Conservation (phyloP, 1,140 invertebrate species). For the Ylistrum balloti region DNA sequence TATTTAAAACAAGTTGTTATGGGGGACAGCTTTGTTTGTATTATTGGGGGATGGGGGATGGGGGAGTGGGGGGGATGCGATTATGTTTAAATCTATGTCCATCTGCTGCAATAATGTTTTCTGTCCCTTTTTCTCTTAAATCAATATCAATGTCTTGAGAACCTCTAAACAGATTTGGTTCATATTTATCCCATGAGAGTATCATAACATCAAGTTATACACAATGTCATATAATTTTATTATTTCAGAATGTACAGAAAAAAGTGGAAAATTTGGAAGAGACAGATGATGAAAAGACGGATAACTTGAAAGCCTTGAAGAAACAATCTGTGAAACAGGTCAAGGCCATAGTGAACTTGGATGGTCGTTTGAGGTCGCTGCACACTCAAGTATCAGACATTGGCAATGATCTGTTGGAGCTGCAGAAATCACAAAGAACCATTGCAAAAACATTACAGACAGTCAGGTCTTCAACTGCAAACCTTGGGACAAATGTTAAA, state of each 20-base stretch:
- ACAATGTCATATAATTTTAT: neutral
- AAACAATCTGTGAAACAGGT: neutral
- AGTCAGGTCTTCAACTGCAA: neutral
- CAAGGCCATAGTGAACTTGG: neutral
- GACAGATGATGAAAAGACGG: neutral
- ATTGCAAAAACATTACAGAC: neutral
- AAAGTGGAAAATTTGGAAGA: neutral
- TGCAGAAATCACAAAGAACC: neutral
- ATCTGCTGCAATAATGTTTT: too few species aligned
- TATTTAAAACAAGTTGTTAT: too few species aligned
- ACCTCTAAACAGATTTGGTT: too few species aligned
- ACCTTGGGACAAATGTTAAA: neutral
- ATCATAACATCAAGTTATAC: too few species aligned
- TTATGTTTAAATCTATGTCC: too few species aligned
- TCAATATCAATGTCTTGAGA: too few species aligned
- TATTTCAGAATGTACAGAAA: constrained; percentile 15
- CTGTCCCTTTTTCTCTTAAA: too few species aligned
- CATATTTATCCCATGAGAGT: too few species aligned
- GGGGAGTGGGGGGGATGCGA: too few species aligned
- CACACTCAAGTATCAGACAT: neutral
- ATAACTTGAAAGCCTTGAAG: neutral
- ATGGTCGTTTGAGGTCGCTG: neutral
- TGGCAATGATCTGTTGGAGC: neutral
- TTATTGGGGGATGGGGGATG: too few species aligned
- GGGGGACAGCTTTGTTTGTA: too few species aligned